A percentile compares a stretch with the other conserved stretches of the same genome.
Evolutionary conservation across 2,888 invertebrate species (phyloP).

Genomic region (Zygogramma bicolorata): DNA sequence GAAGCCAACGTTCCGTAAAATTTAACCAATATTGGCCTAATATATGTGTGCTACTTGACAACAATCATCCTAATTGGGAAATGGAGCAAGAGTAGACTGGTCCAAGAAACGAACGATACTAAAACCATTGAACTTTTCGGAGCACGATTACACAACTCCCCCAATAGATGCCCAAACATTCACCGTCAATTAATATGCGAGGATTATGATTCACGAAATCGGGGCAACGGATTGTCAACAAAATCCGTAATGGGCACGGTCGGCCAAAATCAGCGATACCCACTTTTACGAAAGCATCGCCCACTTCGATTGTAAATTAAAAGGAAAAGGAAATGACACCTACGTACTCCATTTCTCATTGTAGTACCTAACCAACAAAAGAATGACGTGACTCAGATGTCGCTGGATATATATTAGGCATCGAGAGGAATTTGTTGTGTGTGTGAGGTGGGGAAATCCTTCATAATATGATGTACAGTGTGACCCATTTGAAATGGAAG

Average conservation of each 20-base stretch:
- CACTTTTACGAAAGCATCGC: conserved; percentile 34
- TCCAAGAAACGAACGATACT: no score
- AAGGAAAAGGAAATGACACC: conserved; percentile 41
- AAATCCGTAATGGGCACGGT: conserved; percentile 14
- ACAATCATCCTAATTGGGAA: no score
- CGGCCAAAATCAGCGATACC: conserved; percentile 34
- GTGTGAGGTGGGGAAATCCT: no score
- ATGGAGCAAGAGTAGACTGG: no score
- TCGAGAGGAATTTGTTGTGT: neutral
- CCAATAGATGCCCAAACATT: no score
- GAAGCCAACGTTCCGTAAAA: no score
- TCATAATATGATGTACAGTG: no score
- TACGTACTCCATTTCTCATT: conserved; percentile 29
- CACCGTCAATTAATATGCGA: neutral
- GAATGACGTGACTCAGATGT: conserved; percentile 14
- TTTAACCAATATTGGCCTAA: no score
- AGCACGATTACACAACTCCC: no score
- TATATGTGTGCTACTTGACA: no score
- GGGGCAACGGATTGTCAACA: neutral
- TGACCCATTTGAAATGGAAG: no score
- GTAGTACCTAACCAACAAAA: conserved; percentile 16
- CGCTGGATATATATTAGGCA: conserved; percentile 19
- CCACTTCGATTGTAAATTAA: conserved; percentile 37
- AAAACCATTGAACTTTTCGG: no score
- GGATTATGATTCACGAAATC: neutral